A percentile compares a stretch with the other conserved stretches of the same genome.
These are phyloP conservation scores for Pelagia noctiluca DNA, from an alignment of 30 jellyfish, hydroid and myxozoan species.

Conservation along the genomic window DNA sequence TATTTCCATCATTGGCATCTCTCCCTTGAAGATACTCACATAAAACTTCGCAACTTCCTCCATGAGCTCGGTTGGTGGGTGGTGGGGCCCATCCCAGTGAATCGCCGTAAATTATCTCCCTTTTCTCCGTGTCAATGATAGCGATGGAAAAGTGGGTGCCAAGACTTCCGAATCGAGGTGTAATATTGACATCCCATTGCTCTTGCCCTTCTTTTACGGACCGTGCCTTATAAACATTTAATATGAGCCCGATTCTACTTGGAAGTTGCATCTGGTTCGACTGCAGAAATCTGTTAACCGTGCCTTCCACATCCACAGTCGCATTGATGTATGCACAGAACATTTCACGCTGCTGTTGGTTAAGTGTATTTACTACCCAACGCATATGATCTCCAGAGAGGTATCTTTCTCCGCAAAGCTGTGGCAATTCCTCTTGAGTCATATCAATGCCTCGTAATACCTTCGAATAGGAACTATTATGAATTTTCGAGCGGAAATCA, in stretches of 20 bases:
- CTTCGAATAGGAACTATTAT: not conserved
- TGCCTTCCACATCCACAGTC: not conserved
- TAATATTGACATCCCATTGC: not conserved
- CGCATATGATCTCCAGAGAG: conserved; percentile 17
- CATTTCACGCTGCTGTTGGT: conserved; percentile 9
- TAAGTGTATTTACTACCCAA: conserved; percentile 1
- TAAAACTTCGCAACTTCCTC: not conserved
- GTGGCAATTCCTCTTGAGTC: conserved; percentile 14
- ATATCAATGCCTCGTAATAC: not conserved
- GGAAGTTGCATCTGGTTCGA: not conserved
- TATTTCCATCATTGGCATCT: conserved; percentile 2
- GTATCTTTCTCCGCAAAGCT: conserved; percentile 1
- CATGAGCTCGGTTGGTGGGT: not conserved
- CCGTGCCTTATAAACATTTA: not conserved
- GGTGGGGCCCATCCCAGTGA: not conserved
- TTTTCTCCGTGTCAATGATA: not conserved
- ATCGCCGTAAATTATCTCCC: not conserved
- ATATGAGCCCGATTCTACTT: not conserved
- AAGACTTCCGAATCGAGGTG: not conserved
- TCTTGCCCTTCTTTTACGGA: not conserved
- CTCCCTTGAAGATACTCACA: not conserved
- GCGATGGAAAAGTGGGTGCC: not conserved
- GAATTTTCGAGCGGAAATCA: conserved; percentile 4
- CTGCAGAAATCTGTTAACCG: not conserved
- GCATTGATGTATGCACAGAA: conserved; percentile 10